Evolutionary conservation across 2,888 invertebrate genomes (phyloP).

Genomic region (Leptura quadrifasciata): DNA sequence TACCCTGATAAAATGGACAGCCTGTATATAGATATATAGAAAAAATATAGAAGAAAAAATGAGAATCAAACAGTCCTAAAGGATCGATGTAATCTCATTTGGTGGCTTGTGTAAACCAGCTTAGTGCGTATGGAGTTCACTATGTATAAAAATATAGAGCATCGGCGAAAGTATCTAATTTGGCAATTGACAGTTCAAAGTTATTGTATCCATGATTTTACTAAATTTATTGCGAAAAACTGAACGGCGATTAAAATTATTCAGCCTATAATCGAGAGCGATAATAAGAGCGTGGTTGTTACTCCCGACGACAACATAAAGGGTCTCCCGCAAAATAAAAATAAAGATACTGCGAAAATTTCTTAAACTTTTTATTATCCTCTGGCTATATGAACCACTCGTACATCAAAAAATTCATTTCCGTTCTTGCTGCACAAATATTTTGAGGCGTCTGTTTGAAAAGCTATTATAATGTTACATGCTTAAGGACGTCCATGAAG

Average conservation of each 20-base stretch:
- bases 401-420: conserved; percentile 48
- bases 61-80: too few relatives aligned
- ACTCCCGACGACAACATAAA: not conserved
- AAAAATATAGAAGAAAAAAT: too few relatives aligned
- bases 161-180: too few relatives aligned
- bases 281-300: not conserved
- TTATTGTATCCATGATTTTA: not conserved
- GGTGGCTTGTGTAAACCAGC: too few relatives aligned
- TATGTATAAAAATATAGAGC: too few relatives aligned
- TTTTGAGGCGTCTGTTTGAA: conserved; percentile 38
- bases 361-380: conserved; percentile 35
- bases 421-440: conserved; percentile 36
- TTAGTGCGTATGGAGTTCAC: too few relatives aligned
- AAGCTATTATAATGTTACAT: conserved; percentile 38
- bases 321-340: conserved; percentile 4
- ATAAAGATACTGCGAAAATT: conserved; percentile 28
- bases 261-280: not conserved
- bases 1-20: too few relatives aligned
- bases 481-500: conserved; percentile 37
- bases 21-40: too few relatives aligned
- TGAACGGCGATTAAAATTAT: not conserved
- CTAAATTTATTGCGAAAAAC: not conserved
- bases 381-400: conserved; percentile 27
- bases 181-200: too few relatives aligned
- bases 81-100: too few relatives aligned